A percentile compares a stretch with the other conserved stretches of the same genome.
Evolutionary conservation across 1,140 invertebrate species (phyloP).

Genomic region (Ceratoteleas bidentatus): DNA sequence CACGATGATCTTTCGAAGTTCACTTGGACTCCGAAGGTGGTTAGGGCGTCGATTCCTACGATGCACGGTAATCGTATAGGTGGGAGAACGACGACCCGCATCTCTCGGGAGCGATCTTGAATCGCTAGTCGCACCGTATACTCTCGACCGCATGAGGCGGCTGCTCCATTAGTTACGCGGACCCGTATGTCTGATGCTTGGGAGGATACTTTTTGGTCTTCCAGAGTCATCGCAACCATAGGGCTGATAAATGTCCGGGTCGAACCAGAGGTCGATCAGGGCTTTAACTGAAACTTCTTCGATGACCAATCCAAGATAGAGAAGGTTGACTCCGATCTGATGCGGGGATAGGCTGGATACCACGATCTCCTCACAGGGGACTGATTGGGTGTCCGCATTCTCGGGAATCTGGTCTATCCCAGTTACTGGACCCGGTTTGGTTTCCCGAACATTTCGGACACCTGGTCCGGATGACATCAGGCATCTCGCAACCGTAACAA

Average conservation of each 20-base stretch:
- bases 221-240: too few relatives aligned
- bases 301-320: neutral
- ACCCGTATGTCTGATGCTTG: neutral
- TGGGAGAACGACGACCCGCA: too few relatives aligned
- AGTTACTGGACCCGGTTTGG: neutral
- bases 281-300: neutral
- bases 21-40: too few relatives aligned
- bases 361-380: neutral
- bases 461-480: neutral
- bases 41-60: too few relatives aligned
- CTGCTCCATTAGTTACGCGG: conserved; percentile 5
- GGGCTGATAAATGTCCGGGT: conserved; percentile 1
- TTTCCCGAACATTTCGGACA: conserved; percentile 7
- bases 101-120: neutral
- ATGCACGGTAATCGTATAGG: neutral
- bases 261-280: neutral
- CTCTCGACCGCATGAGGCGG: neutral
- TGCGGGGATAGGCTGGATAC: neutral
- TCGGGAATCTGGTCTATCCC: neutral
- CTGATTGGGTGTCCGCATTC: too few relatives aligned
- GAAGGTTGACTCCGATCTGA: too few relatives aligned
- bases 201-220: neutral
- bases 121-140: neutral
- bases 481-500: neutral
- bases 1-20: neutral